Evolutionary conservation across 2,113 vertebrate species (phyloP).

Genomic region (Prionailurus bengalensis): DNA sequence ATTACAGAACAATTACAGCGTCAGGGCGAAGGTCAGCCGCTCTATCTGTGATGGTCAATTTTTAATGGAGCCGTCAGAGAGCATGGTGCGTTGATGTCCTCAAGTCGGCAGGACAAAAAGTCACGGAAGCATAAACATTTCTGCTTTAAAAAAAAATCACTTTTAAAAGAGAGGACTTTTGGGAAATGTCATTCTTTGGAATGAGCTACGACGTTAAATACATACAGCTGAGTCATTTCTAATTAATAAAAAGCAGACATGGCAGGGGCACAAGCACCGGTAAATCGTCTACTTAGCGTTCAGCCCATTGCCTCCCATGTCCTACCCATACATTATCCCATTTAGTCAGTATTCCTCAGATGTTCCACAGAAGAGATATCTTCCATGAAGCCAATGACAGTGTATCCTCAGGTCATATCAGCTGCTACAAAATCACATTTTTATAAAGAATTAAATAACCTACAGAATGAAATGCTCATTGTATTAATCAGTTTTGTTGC

Average conservation of each 20-base stretch:
- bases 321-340: not conserved
- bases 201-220: not conserved
- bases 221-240: not conserved
- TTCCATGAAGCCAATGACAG: not conserved
- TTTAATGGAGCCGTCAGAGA: not conserved
- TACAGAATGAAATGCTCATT: not conserved
- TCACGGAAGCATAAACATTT: not conserved
- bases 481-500: not conserved
- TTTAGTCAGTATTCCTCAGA: not conserved
- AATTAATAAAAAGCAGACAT: not conserved
- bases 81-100: accelerated
- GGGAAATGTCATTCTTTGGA: not conserved
- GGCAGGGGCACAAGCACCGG: too few relatives aligned
- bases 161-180: not conserved
- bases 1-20: not conserved
- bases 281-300: not conserved
- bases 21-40: not conserved
- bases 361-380: not conserved
- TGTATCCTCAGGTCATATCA: not conserved
- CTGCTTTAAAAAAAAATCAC: not conserved
- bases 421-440: not conserved
- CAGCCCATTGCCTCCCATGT: too few relatives aligned
- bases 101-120: not conserved
- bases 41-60: not conserved
- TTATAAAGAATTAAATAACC: not conserved